Conservation (phyloP, 1,140 invertebrate species). For the Teleopsis dalmanni region DNA sequence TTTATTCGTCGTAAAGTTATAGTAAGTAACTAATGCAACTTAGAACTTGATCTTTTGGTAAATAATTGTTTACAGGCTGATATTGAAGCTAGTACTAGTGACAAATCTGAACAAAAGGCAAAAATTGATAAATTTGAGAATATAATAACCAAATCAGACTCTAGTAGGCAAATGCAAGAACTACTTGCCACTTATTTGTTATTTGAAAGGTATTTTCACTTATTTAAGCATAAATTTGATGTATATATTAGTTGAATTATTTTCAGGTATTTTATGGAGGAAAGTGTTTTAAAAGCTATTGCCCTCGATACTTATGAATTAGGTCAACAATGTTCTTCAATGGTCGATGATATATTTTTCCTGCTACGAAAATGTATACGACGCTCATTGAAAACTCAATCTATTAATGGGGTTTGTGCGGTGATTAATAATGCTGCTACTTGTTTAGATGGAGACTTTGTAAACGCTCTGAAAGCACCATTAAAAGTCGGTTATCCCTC, state of each 20-base stretch:
- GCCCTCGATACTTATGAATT: conserved; percentile 69
- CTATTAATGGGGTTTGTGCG: conserved; percentile 91
- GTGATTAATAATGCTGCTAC: conserved; percentile 91
- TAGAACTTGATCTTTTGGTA: too few relatives aligned
- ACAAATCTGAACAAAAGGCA: conserved; percentile 48
- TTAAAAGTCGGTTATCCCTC: conserved; percentile 79
- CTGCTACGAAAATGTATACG: conserved; percentile 93
- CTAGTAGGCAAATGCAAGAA: conserved; percentile 82
- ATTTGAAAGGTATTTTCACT: conserved; percentile 64
- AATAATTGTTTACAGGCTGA: conserved; percentile 54
- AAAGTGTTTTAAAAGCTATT: conserved; percentile 91
- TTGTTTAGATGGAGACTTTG: conserved; percentile 81
- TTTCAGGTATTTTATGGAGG: conserved; percentile 80
- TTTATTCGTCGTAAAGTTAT: conserved; percentile 76
- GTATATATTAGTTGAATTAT: too few relatives aligned
- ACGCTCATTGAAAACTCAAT: conserved; percentile 80
- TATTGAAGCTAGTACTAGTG: conserved; percentile 52
- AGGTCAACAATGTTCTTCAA: conserved; percentile 74
- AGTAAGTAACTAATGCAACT: conserved; percentile 58
- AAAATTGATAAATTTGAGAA: conserved; percentile 58
- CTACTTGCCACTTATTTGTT: conserved; percentile 83
- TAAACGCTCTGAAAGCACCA: conserved; percentile 64
- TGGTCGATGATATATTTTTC: conserved; percentile 97
- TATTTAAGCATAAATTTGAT: neutral
- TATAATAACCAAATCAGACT: conserved; percentile 66